Evolutionary conservation across 2,113 vertebrate genomes (phyloP), one percentile per base, ranked within the genome.

Genomic region (Gavialis gangeticus): DNA sequence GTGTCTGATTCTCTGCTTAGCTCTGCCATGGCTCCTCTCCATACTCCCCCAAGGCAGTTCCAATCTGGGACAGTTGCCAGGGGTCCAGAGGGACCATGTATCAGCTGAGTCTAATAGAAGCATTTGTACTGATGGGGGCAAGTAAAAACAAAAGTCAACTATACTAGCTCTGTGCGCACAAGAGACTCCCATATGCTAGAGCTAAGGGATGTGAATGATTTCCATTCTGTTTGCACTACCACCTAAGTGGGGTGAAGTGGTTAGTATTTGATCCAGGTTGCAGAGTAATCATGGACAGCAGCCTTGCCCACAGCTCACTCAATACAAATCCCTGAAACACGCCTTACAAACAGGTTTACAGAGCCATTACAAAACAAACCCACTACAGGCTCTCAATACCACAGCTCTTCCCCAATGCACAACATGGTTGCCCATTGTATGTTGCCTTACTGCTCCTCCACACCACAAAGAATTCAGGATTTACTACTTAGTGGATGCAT

Each of bases 81-180:
- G 60, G 5, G 5, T 58, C 59, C 12, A 89, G 28, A 71, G 75
- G 1, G 3, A 5, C 5, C 76, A 67, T 30, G 11, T 87, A 60
- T n/a, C 87, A 85, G 4, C 21, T 28, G 30, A 1, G 34, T 46
- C 2, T 64, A 85, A n/a, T 57, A 81, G 1, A 25, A 46, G 30
- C 79, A 24, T 69, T 90, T n/a, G 75, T 3, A 2, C 34, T 62
- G 27, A 55, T 60, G 77, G 0, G 0, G 25, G 13, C 10, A 37
- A 1, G 0, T 1, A 2, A 94, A 57, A 19, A 54, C 34, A 18
- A 71, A 67, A 76, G 88, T 56, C 0, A 71, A 0, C 15, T 94
- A 34, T 25, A 80, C 25, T 28, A n/a, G 6, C n/a, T 56, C 30
- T 25, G 21, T 17, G 11, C 19, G 12, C 4, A 9, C 1, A 0